Evolutionary conservation across 2,888 invertebrate species (phyloP), one percentile per base, ranked within the genome.

Genomic region (Bhutanitis thaidina): DNA sequence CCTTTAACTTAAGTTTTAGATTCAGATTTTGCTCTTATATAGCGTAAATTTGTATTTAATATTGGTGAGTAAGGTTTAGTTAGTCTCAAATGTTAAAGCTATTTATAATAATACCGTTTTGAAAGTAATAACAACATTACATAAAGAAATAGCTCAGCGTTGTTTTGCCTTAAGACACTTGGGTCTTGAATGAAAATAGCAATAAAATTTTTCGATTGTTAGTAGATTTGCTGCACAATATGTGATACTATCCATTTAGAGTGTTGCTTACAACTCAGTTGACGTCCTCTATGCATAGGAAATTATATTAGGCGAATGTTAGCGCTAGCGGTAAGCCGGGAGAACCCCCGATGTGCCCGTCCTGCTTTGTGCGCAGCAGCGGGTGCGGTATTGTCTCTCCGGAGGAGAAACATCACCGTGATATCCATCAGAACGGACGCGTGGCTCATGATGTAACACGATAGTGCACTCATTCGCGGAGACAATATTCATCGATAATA

Each of bases 261-360:
- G 78, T 78, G 74, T 74, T 76, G 84, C 84, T 87, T 84, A 74
- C 74, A 76, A 79, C 74, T 80, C 78, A 69, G 79, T 83, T 82
- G 80, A 85, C 87, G 82, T 82, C 80, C 80, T 84, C 73, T 79
- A 77, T 74, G 72, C 74, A 80, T 88, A 88, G 88, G 75, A 71
- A 83, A 85, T 80, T 88, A 80, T 87, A 86, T 77, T 87, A 87
- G 88, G 75, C 67, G 70, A 86, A 81, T 83, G 69, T 80, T 85
- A 64, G 57, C 20, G 29, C 20, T 49, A 48, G 48, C 25, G 20
- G 27, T 86, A 85, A 80, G 81, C 69, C 68, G 84, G 74, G 74
- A 69, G 72, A 77, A 83, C 85, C 85, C 84, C 85, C 87, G 79
- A 71, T 60, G 53, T 62, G 55, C 58, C 52, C 47, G 52, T 48